Percentiles rank a stretch among this genome's conserved stretches.
phyloP scores from a whole-genome alignment of 2,888 invertebrate species.

The Drosophila nr. fundita region DNA sequence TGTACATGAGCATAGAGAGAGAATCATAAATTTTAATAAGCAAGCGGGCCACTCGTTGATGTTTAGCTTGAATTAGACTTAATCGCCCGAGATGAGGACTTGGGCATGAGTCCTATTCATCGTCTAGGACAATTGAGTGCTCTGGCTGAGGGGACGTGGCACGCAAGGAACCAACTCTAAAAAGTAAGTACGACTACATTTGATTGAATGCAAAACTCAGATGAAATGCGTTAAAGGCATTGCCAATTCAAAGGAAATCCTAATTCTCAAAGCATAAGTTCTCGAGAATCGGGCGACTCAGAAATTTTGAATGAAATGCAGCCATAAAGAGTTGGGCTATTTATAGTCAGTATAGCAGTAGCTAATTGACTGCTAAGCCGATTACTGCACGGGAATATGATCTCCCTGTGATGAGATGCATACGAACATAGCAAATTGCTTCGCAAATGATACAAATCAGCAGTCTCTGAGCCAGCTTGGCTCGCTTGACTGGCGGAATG shows the following conservation, averaged over 20 bases:
- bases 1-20: slow-evolving; percentile 1
- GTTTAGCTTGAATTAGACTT: slow-evolving; percentile 42
- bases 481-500: slow-evolving; percentile 49
- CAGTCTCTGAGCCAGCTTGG: neutral
- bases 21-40: slow-evolving; percentile 69
- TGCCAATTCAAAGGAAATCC: neutral
- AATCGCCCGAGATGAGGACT: slow-evolving; percentile 44
- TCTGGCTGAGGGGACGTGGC: neutral
- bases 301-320: neutral
- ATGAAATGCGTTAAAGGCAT: neutral
- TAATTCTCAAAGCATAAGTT: neutral
- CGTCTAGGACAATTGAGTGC: slow-evolving; percentile 13
- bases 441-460: neutral
- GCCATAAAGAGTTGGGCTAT: neutral
- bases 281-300: no score
- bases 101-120: slow-evolving; percentile 13
- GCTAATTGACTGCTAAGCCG: neutral
- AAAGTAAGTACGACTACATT: neutral
- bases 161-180: neutral
- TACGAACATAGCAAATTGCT: neutral
- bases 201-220: neutral
- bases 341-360: neutral
- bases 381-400: neutral
- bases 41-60: slow-evolving; percentile 23
- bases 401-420: neutral